Evolutionary conservation across 2,888 invertebrate species (phyloP), one percentile per base, ranked within the genome.

Genomic region (Melanargia galathea): DNA sequence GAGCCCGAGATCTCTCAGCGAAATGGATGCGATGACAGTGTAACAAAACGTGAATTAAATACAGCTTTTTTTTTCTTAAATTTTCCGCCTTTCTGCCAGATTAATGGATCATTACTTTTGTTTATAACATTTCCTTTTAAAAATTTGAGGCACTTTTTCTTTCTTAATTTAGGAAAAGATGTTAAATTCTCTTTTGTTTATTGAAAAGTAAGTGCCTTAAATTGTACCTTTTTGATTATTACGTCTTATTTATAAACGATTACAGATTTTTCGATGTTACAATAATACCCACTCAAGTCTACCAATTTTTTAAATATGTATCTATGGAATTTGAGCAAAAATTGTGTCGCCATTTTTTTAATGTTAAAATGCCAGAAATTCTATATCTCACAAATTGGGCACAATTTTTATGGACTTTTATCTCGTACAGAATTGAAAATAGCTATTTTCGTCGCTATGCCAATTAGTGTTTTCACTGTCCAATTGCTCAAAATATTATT

Each of bases 1-100:
- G 74, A 75, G 76, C 78, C 74, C 73, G n/a, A 77, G 70, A 76
- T 75, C 74, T 74, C 72, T 74, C 75, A 70, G 75, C 79, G 76
- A 79, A 84, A 85, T 83, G 78, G 78, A 79, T 76, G 77, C 81
- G 81, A 85, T 84, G 85, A 86, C 82, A 84, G 77, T 78, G 74
- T 75, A 75, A 78, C 76, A 75, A 77, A 77, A 83, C 75, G 76
- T 77, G 74, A 79, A 84, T 81, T 80, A 82, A 82, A 82, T 73
- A 71, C 69, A 66, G 64, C 20, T 67, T 70, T 46, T 69, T 70
- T 57, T 68, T 64, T 30, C 8, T 58, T 43, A 65, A 70, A 65
- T 68, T 69, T 69, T 65, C 64, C 65, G 61, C 65, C 64, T 57
- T 67, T 67, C 56, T 63, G 62, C 67, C 52, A 67, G 66, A 69